Conservation (phyloP, 2,888 invertebrate species). For the Phoenoteleia sp. region DNA sequence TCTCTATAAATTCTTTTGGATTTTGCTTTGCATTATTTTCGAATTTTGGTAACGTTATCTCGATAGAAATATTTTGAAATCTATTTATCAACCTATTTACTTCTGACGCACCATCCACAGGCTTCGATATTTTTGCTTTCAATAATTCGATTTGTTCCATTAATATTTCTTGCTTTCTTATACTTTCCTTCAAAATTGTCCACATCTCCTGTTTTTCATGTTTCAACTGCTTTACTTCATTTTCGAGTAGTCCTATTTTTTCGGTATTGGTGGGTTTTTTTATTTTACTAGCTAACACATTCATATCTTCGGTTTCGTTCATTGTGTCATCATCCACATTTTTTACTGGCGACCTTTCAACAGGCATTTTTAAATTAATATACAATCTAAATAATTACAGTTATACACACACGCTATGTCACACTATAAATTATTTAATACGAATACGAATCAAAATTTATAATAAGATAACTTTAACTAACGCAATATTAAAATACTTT, state of each 20-base stretch:
- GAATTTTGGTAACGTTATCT: neutral
- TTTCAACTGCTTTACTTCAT: constrained; percentile 26
- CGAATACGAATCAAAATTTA: no score
- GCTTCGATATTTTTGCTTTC: constrained; percentile 5
- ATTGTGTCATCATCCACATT: no score
- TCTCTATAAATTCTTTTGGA: neutral
- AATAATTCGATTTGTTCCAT: neutral
- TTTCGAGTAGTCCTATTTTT: constrained; percentile 18
- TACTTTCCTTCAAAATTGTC: constrained; percentile 20
- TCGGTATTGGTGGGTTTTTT: constrained; percentile 12
- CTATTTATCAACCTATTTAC: neutral
- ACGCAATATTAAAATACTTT: no score
- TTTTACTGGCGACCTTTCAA: no score
- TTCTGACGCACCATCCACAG: neutral
- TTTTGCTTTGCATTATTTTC: neutral
- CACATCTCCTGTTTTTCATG: constrained; percentile 35
- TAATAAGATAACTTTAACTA: no score
- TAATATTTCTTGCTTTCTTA: constrained; percentile 11
- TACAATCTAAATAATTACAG: no score
- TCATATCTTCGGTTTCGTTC: neutral
- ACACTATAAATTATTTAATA: no score
- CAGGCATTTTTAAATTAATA: no score
- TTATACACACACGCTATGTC: no score
- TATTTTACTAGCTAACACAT: neutral
- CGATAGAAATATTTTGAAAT: neutral